A percentile compares a stretch with the other conserved stretches of the same genome.
Conservation (phyloP, 2,113 vertebrate species). For the Hystrix brachyura region DNA sequence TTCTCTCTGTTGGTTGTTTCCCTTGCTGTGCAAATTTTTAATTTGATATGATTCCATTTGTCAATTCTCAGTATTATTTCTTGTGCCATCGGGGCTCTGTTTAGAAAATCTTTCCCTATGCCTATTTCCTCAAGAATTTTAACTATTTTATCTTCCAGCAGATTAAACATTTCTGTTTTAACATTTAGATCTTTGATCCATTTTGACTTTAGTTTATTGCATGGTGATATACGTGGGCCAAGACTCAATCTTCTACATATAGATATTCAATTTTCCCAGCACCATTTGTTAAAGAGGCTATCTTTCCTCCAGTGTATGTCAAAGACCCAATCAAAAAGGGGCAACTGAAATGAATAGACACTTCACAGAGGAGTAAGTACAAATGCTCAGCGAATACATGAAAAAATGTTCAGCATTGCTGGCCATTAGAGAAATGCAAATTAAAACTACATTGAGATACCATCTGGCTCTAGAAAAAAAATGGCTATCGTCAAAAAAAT, state of each 20-base stretch:
- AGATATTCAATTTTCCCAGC: background rate
- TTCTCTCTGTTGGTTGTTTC: background rate
- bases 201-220: background rate
- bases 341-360: background rate
- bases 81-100: background rate
- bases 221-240: background rate
- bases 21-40: background rate
- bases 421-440: background rate
- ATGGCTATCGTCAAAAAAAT: background rate
- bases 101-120: background rate
- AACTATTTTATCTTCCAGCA: background rate
- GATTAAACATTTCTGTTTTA: background rate
- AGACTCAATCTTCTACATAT: background rate
- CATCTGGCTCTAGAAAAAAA: background rate
- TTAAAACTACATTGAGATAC: background rate
- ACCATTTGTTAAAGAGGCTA: background rate
- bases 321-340: background rate
- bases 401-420: background rate
- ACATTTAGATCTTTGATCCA: background rate
- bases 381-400: background rate
- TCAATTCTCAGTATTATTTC: background rate
- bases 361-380: background rate
- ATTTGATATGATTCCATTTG: background rate
- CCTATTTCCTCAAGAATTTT: background rate
- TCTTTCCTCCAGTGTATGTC: background rate